phyloP scores from a whole-genome alignment of 2,888 invertebrate species.

The Ophion ellenae region DNA sequence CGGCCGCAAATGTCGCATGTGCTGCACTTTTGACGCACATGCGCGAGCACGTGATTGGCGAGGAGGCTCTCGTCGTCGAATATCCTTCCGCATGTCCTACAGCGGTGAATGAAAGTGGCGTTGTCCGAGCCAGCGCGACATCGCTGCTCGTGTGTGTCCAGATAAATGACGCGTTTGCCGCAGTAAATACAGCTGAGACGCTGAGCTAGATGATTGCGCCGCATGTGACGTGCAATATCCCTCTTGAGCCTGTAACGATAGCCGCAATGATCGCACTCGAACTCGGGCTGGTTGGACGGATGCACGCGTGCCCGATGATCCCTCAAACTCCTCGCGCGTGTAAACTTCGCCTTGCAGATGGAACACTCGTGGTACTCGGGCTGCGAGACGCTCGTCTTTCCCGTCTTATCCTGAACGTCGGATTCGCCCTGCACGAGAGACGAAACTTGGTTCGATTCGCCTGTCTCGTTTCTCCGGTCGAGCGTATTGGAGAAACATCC shows the following conservation, averaged over 20 bases:
- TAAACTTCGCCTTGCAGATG: constrained; percentile 70
- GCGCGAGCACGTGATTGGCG: constrained; percentile 64
- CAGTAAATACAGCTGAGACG: constrained; percentile 70
- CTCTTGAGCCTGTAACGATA: constrained; percentile 70
- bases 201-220: constrained; percentile 30
- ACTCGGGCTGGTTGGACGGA: constrained; percentile 66
- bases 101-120: constrained; percentile 56
- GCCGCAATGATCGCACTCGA: constrained; percentile 68
- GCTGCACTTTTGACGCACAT: neutral
- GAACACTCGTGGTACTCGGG: constrained; percentile 69
- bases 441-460: neutral
- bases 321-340: constrained; percentile 66
- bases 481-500: neutral
- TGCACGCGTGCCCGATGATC: constrained; percentile 69
- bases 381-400: neutral
- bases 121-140: constrained; percentile 65
- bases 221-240: constrained; percentile 70
- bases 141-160: constrained; percentile 69
- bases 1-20: neutral
- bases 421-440: neutral
- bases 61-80: constrained; percentile 67
- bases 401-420: constrained; percentile 69
- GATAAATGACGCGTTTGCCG: constrained; percentile 35
- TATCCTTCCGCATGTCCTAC: constrained; percentile 67
- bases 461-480: neutral